Base-by-base conservation (phyloP, 2,797 vertebrate species). In the Siniperca scherzeri region DNA sequence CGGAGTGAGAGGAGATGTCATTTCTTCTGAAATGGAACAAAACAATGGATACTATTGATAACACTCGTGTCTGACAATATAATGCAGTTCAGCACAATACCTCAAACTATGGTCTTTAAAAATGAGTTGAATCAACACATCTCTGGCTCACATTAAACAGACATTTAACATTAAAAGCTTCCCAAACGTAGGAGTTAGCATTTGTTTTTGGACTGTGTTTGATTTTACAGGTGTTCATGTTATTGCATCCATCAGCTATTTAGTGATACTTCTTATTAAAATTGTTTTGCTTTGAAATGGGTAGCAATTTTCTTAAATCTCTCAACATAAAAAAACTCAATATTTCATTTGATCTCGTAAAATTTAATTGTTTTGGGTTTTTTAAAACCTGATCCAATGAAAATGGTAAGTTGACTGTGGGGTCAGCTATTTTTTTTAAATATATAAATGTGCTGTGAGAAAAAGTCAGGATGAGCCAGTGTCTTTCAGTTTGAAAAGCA, bases 1-100 rank as follows among this genome's bases (percentile, higher is more conserved):
- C 12, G 0, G 38, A 16, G 7, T n/a, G 14, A 67, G 57, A 62
- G 9, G 48, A 62, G 42, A 16, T 2, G 0, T 61, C 5, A 3
- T 70, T 67, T 53, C 4, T 17, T 42, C 86, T 88, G 81, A 61
- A 88, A 86, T 30, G 0, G 62, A 42, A 48, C 8, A 57, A 46
- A 25, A 11, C 3, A 59, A 17, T 0, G 21, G 13, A 10, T 8
- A 73, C 6, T 30, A 21, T 30, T 5, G 1, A 11, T n/a, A 40
- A 62, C 21, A 40, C 59, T 59, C 2, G 0, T 50, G 27, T 33
- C 25, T 16, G 48, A 69, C 2, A 59, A 22, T 36, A 27, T 16
- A 22, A 40, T 13, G 0, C 5, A 22, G 10, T 38, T 7, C 13
- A 38, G 13, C 22, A 38, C 3, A 14, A 52, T 12, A 17, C 36